Base-by-base conservation (phyloP, 2,113 vertebrate genomes). In the Ancistrus triradiatus region DNA sequence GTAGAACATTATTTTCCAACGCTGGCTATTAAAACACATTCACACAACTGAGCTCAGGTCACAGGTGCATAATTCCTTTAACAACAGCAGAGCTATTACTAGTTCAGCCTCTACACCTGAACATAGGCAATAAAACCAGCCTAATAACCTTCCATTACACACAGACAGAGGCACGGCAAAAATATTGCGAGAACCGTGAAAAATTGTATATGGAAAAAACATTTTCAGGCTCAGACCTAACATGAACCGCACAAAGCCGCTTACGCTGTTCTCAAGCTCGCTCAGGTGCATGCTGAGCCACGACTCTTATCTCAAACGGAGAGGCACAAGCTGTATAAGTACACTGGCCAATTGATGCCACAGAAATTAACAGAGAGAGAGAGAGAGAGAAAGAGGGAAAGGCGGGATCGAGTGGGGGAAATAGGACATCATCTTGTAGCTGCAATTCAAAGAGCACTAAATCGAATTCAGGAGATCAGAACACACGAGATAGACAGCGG, bases 391-490 rank as follows among this genome's bases (percentile, higher is more conserved):
- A 31, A 38, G 46, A 40, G 53, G 42, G 52, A 21, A 18, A 24
- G 46, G 48, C 44, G 43, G 35, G 18, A 6, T 17, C 28, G 37
- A 15, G 18, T 22, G 37, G 37, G 52, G 59, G 76, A 83, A 84
- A 86, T 81, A 82, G 82, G 79, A 86, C 85, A 86, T 86, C 83
- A 85, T 86, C 83, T 80, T 87, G 79, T 72, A 42, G 81, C 82
- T 82, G 80, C 80, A 81, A 86, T 87, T 88, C 90, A 87, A 88
- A 92, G 92, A 91, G 91, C 89, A 79, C 90, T 90, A 89, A 92
- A 94, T 93, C 91, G 91, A 95, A 95, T 94, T 87, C 90, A 91
- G 87, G 91, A 93, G 90, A 92, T 84, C 91, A 85, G 88, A 90
- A 90, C 91, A 87, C 74, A 86, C 87, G 91, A 97, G 93, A 94